Percentiles rank a stretch among this genome's conserved stretches.
Conservation (phyloP, 2,113 vertebrate species). For the Phoenicopterus ruber region DNA sequence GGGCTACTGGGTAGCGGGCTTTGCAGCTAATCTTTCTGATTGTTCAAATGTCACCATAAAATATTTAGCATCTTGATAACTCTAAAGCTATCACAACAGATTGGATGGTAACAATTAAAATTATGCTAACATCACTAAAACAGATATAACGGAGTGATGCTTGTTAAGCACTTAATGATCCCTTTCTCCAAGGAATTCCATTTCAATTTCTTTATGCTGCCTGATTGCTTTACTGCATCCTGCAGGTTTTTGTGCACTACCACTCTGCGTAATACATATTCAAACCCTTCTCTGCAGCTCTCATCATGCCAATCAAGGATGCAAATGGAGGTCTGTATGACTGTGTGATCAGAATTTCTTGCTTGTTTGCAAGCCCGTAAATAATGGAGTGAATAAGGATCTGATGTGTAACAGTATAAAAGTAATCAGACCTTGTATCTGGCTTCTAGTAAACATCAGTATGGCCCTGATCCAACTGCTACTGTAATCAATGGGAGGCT, state of each 20-base stretch:
- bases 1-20: conserved; percentile 9
- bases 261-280: conserved; percentile 56
- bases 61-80: conserved; percentile 68
- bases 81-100: conserved; percentile 68
- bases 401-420: conserved; percentile 50
- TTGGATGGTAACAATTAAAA: conserved; percentile 66
- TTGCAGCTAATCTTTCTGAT: conserved; percentile 33
- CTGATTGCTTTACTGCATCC: conserved; percentile 63
- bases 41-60: conserved; percentile 62
- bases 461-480: neutral
- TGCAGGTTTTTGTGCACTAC: conserved; percentile 58
- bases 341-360: conserved; percentile 70
- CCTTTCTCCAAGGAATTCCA: conserved; percentile 67
- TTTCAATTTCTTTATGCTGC: conserved; percentile 65
- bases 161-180: conserved; percentile 75
- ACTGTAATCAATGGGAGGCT: neutral
- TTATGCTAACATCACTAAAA: conserved; percentile 62
- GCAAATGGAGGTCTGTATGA: conserved; percentile 62
- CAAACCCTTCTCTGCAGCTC: conserved; percentile 31
- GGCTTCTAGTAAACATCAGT: conserved; percentile 14
- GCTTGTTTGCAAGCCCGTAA: conserved; percentile 59
- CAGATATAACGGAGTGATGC: conserved; percentile 63
- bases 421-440: conserved; percentile 56
- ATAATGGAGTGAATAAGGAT: conserved; percentile 53
- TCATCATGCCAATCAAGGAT: conserved; percentile 70